Conservation (phyloP, 2,113 vertebrate genomes). For the Gopherus flavomarginatus region DNA sequence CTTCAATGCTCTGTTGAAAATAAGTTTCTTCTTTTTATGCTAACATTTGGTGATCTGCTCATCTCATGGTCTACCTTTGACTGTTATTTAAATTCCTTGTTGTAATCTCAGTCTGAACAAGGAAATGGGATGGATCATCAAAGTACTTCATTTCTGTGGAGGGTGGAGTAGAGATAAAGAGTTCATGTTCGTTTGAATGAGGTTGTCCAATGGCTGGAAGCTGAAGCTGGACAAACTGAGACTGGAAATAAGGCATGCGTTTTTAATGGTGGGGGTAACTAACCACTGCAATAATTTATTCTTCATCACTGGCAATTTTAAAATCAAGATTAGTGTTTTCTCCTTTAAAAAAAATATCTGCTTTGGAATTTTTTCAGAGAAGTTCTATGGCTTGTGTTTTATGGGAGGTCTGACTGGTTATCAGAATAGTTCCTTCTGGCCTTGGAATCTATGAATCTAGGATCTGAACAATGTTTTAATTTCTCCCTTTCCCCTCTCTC, state of each 20-base stretch:
- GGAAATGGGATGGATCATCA: neutral
- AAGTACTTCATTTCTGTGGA: neutral
- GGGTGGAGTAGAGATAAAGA: fast-evolving
- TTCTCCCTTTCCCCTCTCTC: neutral
- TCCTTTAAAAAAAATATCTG: neutral
- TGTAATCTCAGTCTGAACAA: neutral
- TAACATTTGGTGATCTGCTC: neutral
- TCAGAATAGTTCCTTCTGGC: neutral
- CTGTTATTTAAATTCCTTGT: neutral
- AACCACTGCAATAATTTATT: neutral
- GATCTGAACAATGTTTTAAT: neutral
- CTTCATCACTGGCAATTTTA: neutral
- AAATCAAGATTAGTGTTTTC: neutral
- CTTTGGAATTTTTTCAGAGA: neutral
- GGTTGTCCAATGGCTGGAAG: neutral
- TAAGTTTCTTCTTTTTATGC: neutral
- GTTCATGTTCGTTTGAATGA: neutral
- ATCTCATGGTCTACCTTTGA: neutral
- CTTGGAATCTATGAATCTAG: neutral
- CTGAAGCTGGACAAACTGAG: neutral
- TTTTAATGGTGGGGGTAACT: neutral
- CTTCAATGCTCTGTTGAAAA: neutral
- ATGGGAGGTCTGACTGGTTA: no score
- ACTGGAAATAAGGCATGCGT: neutral
- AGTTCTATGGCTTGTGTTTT: neutral